Percentiles rank a stretch among this genome's conserved stretches.
These are phyloP conservation scores for Tragulus kanchil DNA, from an alignment of 2,113 vertebrate species.

Conservation along the genomic window DNA sequence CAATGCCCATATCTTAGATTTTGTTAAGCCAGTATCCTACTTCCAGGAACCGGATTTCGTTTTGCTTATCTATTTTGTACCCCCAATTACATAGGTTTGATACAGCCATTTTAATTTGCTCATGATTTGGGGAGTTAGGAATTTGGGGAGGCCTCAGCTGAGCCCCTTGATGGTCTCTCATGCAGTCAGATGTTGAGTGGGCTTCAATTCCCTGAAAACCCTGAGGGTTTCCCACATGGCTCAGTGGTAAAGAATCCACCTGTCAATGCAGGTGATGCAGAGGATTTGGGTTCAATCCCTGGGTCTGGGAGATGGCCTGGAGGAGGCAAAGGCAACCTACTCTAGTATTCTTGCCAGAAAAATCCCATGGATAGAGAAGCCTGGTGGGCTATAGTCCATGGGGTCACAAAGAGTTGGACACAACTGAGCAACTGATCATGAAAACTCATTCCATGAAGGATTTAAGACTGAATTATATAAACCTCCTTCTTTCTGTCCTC, in stretches of 20 bases:
- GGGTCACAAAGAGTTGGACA: background rate
- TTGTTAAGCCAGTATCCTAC: background rate
- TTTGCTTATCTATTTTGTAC: background rate
- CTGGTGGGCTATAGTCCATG: background rate
- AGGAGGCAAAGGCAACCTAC: background rate
- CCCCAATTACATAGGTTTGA: background rate
- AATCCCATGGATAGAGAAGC: background rate
- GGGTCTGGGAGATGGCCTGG: background rate
- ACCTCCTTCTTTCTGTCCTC: background rate
- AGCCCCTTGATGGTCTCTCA: background rate
- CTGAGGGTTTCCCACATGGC: background rate
- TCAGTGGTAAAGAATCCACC: background rate
- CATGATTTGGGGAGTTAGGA: background rate
- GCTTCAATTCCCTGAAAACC: background rate
- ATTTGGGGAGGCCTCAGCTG: background rate
- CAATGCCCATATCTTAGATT: background rate
- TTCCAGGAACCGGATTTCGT: background rate
- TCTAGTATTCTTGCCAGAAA: background rate
- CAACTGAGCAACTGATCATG: background rate
- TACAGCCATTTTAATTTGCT: slow-evolving; percentile 3
- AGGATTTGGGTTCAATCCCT: background rate
- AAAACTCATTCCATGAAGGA: background rate
- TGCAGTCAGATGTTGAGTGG: background rate
- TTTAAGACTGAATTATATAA: background rate
- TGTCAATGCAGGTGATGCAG: background rate